Evolutionary conservation across 2,113 vertebrate genomes (phyloP).

Genomic region (Oncorhynchus clarkii): DNA sequence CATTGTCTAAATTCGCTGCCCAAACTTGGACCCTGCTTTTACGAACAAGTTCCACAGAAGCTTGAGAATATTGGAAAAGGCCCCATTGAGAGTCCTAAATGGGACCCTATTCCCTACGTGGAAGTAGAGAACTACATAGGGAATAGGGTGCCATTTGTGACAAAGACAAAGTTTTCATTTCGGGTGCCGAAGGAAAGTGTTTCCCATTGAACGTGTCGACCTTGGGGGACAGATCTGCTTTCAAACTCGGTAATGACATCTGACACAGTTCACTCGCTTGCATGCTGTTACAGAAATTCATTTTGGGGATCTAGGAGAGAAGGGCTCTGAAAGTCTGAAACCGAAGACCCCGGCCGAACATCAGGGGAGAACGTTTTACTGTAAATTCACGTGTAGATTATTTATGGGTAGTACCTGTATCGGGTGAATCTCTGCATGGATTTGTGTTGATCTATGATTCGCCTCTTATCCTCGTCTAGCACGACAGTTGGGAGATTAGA

Average conservation of each 20-base stretch:
- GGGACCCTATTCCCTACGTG: no score
- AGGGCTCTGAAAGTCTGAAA: slow-evolving; percentile 31
- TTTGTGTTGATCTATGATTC: slow-evolving; percentile 20
- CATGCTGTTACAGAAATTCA: slow-evolving; percentile 67
- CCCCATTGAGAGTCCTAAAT: slow-evolving; percentile 17
- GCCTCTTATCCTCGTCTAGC: slow-evolving; percentile 44
- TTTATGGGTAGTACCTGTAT: slow-evolving; percentile 53
- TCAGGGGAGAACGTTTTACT: slow-evolving; percentile 33
- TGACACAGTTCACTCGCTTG: slow-evolving; percentile 67
- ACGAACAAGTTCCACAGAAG: slow-evolving; percentile 59
- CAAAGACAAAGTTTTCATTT: slow-evolving; percentile 34
- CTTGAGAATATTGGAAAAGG: slow-evolving; percentile 51
- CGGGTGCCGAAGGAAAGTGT: slow-evolving; percentile 49
- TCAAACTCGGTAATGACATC: slow-evolving; percentile 72
- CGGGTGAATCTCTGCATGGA: slow-evolving; percentile 48
- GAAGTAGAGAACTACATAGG: no score
- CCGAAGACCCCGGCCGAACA: slow-evolving; percentile 53
- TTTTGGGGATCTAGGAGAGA: slow-evolving; percentile 45
- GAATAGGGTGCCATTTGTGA: no score
- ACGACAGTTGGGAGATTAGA: slow-evolving; percentile 44
- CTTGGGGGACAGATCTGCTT: slow-evolving; percentile 72
- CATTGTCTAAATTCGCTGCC: slow-evolving; percentile 35
- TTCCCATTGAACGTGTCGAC: slow-evolving; percentile 51
- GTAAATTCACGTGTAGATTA: slow-evolving; percentile 45
- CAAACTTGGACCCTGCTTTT: slow-evolving; percentile 48